Percentiles rank a stretch among this genome's conserved stretches.
Conservation (phyloP, 2,113 vertebrate species). For the Tapirus terrestris region DNA sequence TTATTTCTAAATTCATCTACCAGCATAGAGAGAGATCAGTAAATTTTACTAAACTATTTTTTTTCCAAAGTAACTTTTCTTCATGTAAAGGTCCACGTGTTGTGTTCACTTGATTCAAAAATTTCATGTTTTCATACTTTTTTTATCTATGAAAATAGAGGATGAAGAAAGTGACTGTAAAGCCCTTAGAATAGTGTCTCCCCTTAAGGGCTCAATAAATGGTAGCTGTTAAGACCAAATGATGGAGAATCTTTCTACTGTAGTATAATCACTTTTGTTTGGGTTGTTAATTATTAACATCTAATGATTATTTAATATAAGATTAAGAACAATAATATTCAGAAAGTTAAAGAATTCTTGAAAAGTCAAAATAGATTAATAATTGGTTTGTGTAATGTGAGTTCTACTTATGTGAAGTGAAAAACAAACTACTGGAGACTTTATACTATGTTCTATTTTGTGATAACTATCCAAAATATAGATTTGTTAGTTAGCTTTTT, state of each 20-base stretch:
- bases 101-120: background rate
- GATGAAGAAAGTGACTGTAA: background rate
- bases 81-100: background rate
- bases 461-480: background rate
- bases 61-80: background rate
- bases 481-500: background rate
- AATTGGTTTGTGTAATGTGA: background rate
- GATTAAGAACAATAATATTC: background rate
- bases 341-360: background rate
- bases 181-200: background rate
- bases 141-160: background rate
- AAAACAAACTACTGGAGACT: background rate
- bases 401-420: background rate
- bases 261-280: background rate
- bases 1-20: slow-evolving; percentile 24
- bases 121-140: background rate
- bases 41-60: background rate
- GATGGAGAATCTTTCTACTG: background rate
- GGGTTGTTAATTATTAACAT: background rate
- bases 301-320: slow-evolving; percentile 10
- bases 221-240: background rate
- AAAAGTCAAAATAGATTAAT: background rate
- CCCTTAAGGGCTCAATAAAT: background rate
- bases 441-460: background rate
- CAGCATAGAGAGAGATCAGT: background rate